Percentiles rank a stretch among this genome's conserved stretches.
Conservation (phyloP, 2,113 vertebrate species). For the Saccopteryx bilineata region DNA sequence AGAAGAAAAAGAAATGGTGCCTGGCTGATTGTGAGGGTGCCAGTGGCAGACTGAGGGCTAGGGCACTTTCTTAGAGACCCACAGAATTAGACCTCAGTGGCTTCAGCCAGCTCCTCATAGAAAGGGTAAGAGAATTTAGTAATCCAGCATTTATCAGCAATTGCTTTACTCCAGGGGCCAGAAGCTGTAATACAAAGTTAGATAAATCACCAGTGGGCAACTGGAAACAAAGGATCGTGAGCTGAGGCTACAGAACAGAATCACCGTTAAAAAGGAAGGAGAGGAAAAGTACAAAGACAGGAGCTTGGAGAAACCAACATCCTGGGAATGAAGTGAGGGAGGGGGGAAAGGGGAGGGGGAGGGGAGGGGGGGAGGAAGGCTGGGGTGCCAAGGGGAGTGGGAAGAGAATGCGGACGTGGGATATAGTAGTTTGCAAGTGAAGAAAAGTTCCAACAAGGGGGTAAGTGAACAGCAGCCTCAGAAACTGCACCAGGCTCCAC, state of each 20-base stretch:
- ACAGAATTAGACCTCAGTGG: neutral
- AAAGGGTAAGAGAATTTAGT: neutral
- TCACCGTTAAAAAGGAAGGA: neutral
- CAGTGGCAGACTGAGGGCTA: neutral
- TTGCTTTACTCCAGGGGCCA: neutral
- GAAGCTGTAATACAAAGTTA: neutral
- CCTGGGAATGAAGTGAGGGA: neutral
- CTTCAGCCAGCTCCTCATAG: neutral
- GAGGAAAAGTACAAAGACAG: neutral
- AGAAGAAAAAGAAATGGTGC: neutral
- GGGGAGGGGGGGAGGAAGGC: neutral
- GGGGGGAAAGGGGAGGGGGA: fast-evolving
- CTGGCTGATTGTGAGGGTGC: neutral
- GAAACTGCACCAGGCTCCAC: neutral
- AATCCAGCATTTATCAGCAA: neutral
- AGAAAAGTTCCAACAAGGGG: neutral
- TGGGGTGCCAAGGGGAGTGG: neutral
- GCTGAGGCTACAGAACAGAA: neutral
- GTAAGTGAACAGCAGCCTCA: neutral
- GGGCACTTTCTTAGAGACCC: neutral
- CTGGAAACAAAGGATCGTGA: neutral
- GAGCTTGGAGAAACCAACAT: neutral
- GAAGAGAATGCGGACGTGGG: fast-evolving
- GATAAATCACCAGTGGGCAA: neutral
- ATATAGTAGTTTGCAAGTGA: neutral